Percentiles rank a stretch among this genome's conserved stretches.
phyloP scores from a whole-genome alignment of 2,113 vertebrate genomes.

The Panthera uncia region DNA sequence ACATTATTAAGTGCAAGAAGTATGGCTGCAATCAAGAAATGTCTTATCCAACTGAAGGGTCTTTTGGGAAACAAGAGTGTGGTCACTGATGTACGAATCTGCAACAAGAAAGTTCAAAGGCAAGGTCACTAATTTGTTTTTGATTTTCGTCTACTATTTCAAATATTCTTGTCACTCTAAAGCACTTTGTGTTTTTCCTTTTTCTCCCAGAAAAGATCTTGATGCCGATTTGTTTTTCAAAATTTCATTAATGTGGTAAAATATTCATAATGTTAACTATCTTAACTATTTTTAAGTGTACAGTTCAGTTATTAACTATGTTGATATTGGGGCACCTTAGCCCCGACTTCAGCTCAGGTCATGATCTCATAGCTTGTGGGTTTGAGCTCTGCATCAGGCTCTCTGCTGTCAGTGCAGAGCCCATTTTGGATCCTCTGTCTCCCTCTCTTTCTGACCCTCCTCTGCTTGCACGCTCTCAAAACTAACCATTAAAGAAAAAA shows the following conservation, averaged over 20 bases:
- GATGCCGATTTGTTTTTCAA: background rate
- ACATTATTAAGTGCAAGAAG: slow-evolving; percentile 93
- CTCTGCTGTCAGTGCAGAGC: too few species aligned
- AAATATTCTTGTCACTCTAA: background rate
- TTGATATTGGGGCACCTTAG: background rate
- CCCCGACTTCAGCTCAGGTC: too few species aligned
- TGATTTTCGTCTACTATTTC: background rate
- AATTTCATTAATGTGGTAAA: background rate
- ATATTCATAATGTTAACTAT: background rate
- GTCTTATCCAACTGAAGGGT: slow-evolving; percentile 96
- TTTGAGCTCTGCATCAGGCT: too few species aligned
- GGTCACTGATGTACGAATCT: slow-evolving; percentile 96
- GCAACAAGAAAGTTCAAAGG: slow-evolving; percentile 64
- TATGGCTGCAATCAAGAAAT: slow-evolving; percentile 90
- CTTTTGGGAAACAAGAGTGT: slow-evolving; percentile 91
- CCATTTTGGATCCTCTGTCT: too few species aligned
- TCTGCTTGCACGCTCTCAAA: too few species aligned
- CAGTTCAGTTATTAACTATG: background rate
- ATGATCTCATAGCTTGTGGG: too few species aligned
- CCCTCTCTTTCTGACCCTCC: too few species aligned
- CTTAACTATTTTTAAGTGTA: background rate
- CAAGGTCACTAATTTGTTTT: slow-evolving; percentile 12
- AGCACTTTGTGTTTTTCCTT: background rate
- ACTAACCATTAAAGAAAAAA: background rate
- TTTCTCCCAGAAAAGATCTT: background rate